These are phyloP conservation scores for Microchirus variegatus DNA, from an alignment of 2,797 vertebrate genomes.

Conservation along the genomic window DNA sequence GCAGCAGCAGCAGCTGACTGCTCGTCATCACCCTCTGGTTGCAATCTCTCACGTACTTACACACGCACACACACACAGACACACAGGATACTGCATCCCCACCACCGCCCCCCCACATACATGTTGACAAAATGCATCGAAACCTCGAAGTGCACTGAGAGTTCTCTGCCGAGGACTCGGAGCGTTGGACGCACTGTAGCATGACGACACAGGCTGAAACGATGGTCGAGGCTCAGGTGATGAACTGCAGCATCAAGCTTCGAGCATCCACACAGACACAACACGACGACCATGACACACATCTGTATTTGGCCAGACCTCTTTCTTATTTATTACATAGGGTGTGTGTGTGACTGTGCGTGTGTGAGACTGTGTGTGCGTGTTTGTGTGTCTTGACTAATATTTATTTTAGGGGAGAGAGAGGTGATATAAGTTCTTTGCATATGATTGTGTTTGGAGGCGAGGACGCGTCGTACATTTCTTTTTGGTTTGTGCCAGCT, in stretches of 20 bases:
- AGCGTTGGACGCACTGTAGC: slow-evolving; percentile 58
- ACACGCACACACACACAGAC: slow-evolving; percentile 21
- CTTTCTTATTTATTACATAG: slow-evolving; percentile 63
- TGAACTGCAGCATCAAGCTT: slow-evolving; percentile 32
- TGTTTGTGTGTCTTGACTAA: slow-evolving; percentile 16
- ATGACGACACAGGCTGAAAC: slow-evolving; percentile 45
- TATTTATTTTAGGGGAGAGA: slow-evolving; percentile 71
- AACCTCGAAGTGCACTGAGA: slow-evolving; percentile 61
- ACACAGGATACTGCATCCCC: slow-evolving; percentile 35
- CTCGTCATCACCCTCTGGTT: slow-evolving; percentile 30
- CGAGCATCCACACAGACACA: slow-evolving; percentile 25
- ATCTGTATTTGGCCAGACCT: slow-evolving; percentile 55
- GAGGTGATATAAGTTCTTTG: slow-evolving; percentile 9
- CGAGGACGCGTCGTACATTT: slow-evolving; percentile 21
- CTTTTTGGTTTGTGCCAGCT: slow-evolving; percentile 46
- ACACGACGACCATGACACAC: slow-evolving; percentile 34
- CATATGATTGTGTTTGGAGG: slow-evolving; percentile 27
- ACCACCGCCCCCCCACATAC: slow-evolving; percentile 4
- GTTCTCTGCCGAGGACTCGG: slow-evolving; percentile 40
- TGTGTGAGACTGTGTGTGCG: not conserved
- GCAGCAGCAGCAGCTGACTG: slow-evolving; percentile 69
- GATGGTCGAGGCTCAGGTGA: slow-evolving; percentile 23
- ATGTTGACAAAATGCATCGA: slow-evolving; percentile 46
- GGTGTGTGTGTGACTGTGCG: not conserved
- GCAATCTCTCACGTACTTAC: slow-evolving; percentile 23